Conservation (phyloP, 2,888 invertebrate genomes). For the Drosophila yooni region DNA sequence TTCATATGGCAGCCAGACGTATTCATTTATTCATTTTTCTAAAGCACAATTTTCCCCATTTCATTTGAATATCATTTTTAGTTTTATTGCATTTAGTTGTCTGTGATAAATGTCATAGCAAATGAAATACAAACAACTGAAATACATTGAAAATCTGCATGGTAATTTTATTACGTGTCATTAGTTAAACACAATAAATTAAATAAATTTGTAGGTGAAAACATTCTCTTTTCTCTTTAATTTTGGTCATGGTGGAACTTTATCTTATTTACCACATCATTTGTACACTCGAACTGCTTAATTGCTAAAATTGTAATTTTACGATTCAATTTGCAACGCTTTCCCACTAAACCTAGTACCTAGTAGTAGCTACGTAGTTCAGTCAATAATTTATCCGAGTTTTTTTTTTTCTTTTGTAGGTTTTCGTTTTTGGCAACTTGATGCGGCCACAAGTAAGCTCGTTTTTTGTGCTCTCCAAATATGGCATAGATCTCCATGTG, state of each 20-base stretch:
- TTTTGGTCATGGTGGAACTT: neutral
- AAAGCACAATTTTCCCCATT: neutral
- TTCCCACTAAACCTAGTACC: constrained; percentile 28
- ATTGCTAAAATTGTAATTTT: constrained; percentile 39
- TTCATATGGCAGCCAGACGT: neutral
- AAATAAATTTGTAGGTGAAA: neutral
- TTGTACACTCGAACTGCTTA: constrained; percentile 11
- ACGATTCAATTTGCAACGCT: constrained; percentile 53
- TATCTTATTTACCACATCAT: constrained; percentile 5
- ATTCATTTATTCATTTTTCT: neutral
- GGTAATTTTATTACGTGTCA: neutral
- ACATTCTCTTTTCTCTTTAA: neutral
- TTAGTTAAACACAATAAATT: neutral
- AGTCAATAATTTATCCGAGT: constrained; percentile 28
- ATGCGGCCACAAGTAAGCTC: constrained; percentile 26
- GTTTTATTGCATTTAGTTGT: neutral
- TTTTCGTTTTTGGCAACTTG: constrained; percentile 9
- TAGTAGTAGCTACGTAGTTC: constrained; percentile 7
- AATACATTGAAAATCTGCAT: neutral
- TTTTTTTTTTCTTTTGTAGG: constrained; percentile 6
- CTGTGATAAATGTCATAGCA: neutral
- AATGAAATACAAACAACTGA: neutral
- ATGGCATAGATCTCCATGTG: constrained; percentile 39
- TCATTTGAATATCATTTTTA: neutral
- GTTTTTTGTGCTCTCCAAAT: constrained; percentile 54